phyloP scores from a whole-genome alignment of 1,140 invertebrate genomes.

The Armadillidium nasatum region DNA sequence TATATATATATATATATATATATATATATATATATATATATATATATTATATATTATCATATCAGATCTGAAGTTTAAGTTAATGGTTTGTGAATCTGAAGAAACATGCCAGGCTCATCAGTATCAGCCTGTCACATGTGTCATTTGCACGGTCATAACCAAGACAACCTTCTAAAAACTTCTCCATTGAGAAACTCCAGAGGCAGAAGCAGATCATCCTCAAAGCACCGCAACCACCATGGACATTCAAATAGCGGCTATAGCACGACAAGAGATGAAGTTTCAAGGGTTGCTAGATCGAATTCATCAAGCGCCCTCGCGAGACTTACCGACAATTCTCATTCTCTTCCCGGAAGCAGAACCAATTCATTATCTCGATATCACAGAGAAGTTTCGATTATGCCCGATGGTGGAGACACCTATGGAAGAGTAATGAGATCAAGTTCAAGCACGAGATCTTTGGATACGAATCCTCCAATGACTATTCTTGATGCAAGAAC shows the following conservation, averaged over 20 bases:
- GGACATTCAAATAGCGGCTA: constrained; percentile 20
- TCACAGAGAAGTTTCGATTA: constrained; percentile 22
- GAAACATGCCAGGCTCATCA: not conserved
- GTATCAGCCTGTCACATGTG: constrained; percentile 23
- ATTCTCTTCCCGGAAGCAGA: constrained; percentile 29
- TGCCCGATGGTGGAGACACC: constrained; percentile 25
- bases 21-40: not conserved
- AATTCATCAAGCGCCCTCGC: constrained; percentile 21
- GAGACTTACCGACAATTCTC: constrained; percentile 23
- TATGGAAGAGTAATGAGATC: constrained; percentile 18
- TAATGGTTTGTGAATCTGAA: not conserved
- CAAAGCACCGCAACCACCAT: constrained; percentile 17
- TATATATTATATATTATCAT: too few species aligned
- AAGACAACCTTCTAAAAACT: constrained; percentile 13
- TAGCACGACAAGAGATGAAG: constrained; percentile 11
- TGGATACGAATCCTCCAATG: constrained; percentile 20
- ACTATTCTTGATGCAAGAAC: constrained; percentile 4
- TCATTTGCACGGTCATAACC: constrained; percentile 28
- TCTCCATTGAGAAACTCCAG: constrained; percentile 21
- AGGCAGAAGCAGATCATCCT: constrained; percentile 12
- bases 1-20: constrained; percentile 5
- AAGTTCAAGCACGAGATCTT: constrained; percentile 12
- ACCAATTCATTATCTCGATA: constrained; percentile 24
- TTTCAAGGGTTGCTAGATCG: not conserved
- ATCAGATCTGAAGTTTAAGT: too few species aligned